Base-by-base conservation (phyloP, 2,797 vertebrate genomes). In the Anisognathus igniventris region DNA sequence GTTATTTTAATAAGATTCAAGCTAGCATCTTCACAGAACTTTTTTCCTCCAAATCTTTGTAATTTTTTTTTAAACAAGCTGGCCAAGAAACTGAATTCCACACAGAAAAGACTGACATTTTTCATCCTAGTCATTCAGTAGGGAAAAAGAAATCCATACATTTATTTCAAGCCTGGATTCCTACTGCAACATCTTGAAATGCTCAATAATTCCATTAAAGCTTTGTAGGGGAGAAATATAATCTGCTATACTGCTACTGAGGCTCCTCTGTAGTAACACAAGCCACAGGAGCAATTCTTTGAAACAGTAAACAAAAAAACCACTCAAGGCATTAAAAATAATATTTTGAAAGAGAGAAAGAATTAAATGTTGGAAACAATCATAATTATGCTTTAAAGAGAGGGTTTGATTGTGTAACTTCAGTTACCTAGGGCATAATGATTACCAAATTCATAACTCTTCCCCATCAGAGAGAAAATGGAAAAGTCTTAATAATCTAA, bases 361-460 rank as follows among this genome's bases (percentile, higher is more conserved):
- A 74, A 95, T 67, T 81, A 89, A 87, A 88, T 27, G 86, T 76
- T 91, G 56, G 75, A 90, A 96, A 80, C 91, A 76, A 92, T 91
- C 83, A 82, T 88, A 95, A 96, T 85, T 93, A 93, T 70, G 65
- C 72, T 95, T 96, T 94, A 93, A 96, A 95, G 88, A 86, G 72
- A 86, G 28, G 21, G 62, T 89, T 75, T 95, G 96, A 95, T 90
- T 92, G 96, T 12, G 19, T 74, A 93, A 61, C 73, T 72, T 70
- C 40, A 73, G 58, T 77, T 74, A 95, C 96, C 94, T 68, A 86
- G 83, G 96, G 96, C 96, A 90, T 37, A 48, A 67, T 12, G 83
- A 95, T 93, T 71, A 88, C 75, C 53, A 95, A 96, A 91, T 94
- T 95, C 96, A 93, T 96, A 96, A 95, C 84, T 89, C 95, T 96